A percentile compares a stretch with the other conserved stretches of the same genome.
These are phyloP conservation scores for Euphonia xanthogaster DNA, from an alignment of 2,797 vertebrate species.

Conservation along the genomic window DNA sequence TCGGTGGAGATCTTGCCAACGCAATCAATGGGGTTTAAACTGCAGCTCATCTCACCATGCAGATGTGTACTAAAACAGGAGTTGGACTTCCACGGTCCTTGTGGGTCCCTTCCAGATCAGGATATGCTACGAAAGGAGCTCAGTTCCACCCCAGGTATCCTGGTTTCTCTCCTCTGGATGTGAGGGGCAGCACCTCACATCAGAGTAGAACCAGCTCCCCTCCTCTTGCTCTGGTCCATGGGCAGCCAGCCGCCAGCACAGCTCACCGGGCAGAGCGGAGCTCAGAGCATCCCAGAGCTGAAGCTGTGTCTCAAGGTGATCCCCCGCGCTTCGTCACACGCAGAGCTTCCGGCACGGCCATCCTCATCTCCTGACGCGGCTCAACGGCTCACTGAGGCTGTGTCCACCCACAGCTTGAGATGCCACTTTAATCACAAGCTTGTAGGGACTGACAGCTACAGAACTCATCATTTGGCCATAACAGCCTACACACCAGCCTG, in stretches of 20 bases:
- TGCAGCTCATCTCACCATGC: neutral
- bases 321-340: neutral
- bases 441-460: neutral
- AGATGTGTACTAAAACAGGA: neutral
- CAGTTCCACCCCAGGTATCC: neutral
- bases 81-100: neutral
- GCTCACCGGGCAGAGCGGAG: accelerated
- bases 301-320: neutral
- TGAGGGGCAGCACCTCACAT: neutral
- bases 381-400: neutral
- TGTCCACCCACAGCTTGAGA: neutral
- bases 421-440: neutral
- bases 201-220: accelerated
- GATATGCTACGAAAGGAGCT: neutral
- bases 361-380: neutral
- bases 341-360: neutral
- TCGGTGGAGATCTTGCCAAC: neutral
- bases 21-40: neutral
- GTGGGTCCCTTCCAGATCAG: neutral
- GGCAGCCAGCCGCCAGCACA: neutral
- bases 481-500: neutral
- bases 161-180: neutral
- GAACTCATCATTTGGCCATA: neutral
- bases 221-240: neutral
- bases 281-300: neutral